Evolutionary conservation across 30 jellyfish, hydroid and myxozoan genomes (phyloP).

Genomic region (Cassiopea andromeda): DNA sequence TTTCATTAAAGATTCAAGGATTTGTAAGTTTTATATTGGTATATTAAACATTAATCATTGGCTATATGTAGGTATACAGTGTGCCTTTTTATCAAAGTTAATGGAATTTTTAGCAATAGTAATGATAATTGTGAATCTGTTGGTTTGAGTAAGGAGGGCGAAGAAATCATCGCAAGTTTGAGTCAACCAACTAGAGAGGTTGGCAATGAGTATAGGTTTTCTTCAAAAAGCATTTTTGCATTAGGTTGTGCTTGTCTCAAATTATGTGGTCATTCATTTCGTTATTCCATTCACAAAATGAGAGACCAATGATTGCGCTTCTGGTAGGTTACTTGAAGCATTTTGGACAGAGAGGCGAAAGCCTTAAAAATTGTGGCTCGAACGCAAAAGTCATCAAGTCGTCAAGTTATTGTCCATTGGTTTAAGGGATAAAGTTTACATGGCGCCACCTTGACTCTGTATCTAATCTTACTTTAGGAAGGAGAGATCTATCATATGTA

Average conservation of each 20-base stretch:
- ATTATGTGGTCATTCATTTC: not conserved
- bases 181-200: too few relatives aligned
- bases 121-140: too few relatives aligned
- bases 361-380: conserved; percentile 1
- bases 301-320: not conserved
- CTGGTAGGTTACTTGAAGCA: not conserved
- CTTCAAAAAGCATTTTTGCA: not conserved
- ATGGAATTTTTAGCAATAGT: too few relatives aligned
- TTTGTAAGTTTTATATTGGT: too few relatives aligned
- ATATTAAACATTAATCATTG: too few relatives aligned
- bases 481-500: not conserved
- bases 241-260: not conserved
- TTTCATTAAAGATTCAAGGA: too few relatives aligned
- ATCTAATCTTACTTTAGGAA: conserved; percentile 1
- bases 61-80: too few relatives aligned
- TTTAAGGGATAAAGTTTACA: not conserved
- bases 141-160: too few relatives aligned
- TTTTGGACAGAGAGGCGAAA: not conserved
- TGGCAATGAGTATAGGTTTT: too few relatives aligned
- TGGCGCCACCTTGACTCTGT: conserved; percentile 21
- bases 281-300: not conserved
- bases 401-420: not conserved
- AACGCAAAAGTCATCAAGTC: conserved; percentile 13
- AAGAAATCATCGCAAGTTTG: too few relatives aligned
- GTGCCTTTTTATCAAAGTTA: too few relatives aligned